phyloP scores from a whole-genome alignment of 2,888 invertebrate species.

The Digitonthophagus gazella region DNA sequence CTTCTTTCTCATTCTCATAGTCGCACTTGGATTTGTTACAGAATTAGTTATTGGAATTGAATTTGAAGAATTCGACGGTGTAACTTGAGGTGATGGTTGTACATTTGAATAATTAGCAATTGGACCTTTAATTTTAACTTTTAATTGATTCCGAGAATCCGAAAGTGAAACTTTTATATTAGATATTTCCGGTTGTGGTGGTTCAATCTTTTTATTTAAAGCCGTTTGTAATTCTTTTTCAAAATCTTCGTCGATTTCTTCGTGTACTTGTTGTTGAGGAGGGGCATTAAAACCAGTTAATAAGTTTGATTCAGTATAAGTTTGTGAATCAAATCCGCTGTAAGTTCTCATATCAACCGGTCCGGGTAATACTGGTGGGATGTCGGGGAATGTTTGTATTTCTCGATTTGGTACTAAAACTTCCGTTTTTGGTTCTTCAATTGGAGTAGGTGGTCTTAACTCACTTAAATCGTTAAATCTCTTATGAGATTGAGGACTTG shows the following conservation, averaged over 20 bases:
- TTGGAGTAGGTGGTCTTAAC: slow-evolving; percentile 54
- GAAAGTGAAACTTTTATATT: slow-evolving; percentile 72
- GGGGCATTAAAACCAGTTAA: slow-evolving; percentile 63
- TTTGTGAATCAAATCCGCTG: slow-evolving; percentile 62
- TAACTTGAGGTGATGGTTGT: slow-evolving; percentile 57
- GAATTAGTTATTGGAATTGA: slow-evolving; percentile 49
- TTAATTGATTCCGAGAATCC: slow-evolving; percentile 81
- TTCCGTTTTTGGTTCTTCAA: slow-evolving; percentile 43
- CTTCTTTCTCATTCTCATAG: slow-evolving; percentile 86
- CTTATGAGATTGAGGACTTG: slow-evolving; percentile 54
- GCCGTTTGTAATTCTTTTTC: slow-evolving; percentile 74
- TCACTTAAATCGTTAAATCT: slow-evolving; percentile 53
- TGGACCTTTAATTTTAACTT: slow-evolving; percentile 89
- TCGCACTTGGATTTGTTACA: slow-evolving; percentile 58
- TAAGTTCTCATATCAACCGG: slow-evolving; percentile 91
- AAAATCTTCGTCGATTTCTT: slow-evolving; percentile 75
- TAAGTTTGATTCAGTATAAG: slow-evolving; percentile 62
- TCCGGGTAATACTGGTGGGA: slow-evolving; percentile 74
- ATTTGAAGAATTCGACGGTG: slow-evolving; percentile 51
- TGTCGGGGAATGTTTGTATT: slow-evolving; percentile 54
- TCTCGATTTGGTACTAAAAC: slow-evolving; percentile 29
- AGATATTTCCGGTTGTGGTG: slow-evolving; percentile 51
- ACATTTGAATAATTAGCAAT: slow-evolving; percentile 71
- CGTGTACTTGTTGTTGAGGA: slow-evolving; percentile 65
- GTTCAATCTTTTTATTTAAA: slow-evolving; percentile 55